Percentiles rank a stretch among this genome's conserved stretches.
phyloP scores from a whole-genome alignment of 2,797 vertebrate species.

The Cirrhinus molitorella region DNA sequence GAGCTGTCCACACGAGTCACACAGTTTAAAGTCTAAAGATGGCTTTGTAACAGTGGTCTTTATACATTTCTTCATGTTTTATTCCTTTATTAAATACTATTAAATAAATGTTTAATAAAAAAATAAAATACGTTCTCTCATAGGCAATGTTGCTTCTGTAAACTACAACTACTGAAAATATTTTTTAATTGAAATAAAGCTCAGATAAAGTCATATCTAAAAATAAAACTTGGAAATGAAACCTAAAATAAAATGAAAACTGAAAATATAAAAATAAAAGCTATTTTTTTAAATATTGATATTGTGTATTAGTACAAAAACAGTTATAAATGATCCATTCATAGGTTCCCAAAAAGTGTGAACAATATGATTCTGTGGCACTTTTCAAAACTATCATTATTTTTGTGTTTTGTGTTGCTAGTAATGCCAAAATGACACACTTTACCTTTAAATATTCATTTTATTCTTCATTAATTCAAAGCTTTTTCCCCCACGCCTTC shows the following conservation, averaged over 20 bases:
- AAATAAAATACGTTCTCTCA: neutral
- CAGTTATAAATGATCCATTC: neutral
- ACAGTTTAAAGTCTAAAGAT: neutral
- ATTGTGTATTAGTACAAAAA: neutral
- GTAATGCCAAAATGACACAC: neutral
- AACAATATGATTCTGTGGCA: neutral
- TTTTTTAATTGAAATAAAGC: neutral
- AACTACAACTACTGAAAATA: neutral
- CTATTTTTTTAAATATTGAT: neutral
- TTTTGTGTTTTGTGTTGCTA: neutral
- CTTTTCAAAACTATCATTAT: neutral
- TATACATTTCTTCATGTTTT: neutral
- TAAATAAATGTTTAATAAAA: neutral
- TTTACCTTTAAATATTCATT: neutral
- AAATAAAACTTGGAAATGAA: too few relatives aligned
- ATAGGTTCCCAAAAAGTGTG: neutral
- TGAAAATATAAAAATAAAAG: neutral
- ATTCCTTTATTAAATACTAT: neutral
- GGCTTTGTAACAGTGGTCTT: neutral
- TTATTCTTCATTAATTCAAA: conserved; percentile 1
- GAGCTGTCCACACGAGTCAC: neutral
- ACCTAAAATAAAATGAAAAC: neutral
- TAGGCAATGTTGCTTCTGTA: neutral
- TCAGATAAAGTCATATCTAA: too few relatives aligned
- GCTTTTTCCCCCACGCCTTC: neutral